phyloP scores from a whole-genome alignment of 92 coral and sea anemone genomes.

The Porites evermanni region DNA sequence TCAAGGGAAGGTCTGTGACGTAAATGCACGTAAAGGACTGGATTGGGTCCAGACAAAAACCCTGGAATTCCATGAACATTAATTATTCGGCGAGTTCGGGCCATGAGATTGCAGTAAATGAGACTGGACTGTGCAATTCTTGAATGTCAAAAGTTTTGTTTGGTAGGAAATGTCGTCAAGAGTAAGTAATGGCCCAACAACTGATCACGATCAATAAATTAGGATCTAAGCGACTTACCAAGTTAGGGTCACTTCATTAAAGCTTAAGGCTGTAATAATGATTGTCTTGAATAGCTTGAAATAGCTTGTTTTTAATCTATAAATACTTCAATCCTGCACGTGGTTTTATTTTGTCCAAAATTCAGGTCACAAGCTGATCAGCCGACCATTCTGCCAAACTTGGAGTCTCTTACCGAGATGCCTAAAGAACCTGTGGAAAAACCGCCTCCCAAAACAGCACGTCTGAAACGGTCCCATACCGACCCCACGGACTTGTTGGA shows the following conservation, averaged over 20 bases:
- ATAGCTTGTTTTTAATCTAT: no score
- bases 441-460: constrained; percentile 14
- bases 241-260: no score
- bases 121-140: background rate
- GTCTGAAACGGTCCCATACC: constrained; percentile 61
- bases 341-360: background rate
- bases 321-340: no score
- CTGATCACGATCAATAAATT: no score
- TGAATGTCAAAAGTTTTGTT: background rate
- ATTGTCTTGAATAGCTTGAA: no score
- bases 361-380: constrained; percentile 39
- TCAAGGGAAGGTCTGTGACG: background rate
- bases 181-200: no score
- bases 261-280: no score
- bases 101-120: background rate
- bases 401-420: constrained; percentile 22
- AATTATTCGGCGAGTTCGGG: background rate
- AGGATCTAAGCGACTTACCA: no score
- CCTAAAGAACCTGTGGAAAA: constrained; percentile 3
- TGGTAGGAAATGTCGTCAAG: no score
- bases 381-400: constrained; percentile 2
- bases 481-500: constrained; percentile 73
- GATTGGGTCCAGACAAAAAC: background rate
- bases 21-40: background rate
- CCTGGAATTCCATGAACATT: background rate